Base-by-base conservation (phyloP, 2,797 vertebrate species). In the Apogon hyalosoma region DNA sequence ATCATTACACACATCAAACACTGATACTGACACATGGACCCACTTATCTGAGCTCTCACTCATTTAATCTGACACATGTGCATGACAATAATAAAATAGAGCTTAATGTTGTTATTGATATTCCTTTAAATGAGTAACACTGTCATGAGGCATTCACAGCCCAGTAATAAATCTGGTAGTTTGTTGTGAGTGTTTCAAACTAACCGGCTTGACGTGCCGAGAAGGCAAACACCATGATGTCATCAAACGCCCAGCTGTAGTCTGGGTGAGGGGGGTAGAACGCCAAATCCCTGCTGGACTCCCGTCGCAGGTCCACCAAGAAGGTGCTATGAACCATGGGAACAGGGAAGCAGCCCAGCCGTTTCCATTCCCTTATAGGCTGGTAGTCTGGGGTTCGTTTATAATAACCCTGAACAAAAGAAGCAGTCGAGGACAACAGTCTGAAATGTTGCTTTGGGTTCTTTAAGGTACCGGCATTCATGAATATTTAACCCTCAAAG, bases 201-300 rank as follows among this genome's bases (percentile, higher is more conserved):
- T 69, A 87, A 98, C 97, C 96, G 91, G 96, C 92, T 79, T 98
- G 94, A 55, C 96, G 95, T 31, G 95, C 95, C 0, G 97, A 98
- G 92, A 98, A 99, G n/a, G 98, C 96, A 77, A 99, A 98, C 78
- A 97, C 96, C 85, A 99, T 99, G 90, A 99, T 98, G 85, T 99
- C 98, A 47, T 99, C 98, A 6, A 98, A 98, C 7, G 95, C 94
- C 98, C 97, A 98, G 76, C 96, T 96, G 91, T 98, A 99, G 91
- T 98, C 96, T 0, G 93, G 91, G 88, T 98, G 96, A 0, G 97
- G 98, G 0, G 97, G 97, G 71, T 97, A 94, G 92, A 99, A 99
- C 11, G 84, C 49, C 86, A 99, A 88, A 33, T 90, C 89, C 28
- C 78, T 83, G 5, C 95, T 96, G 50, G 95, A 92, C 43, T 95